Conservation (phyloP, 2,888 invertebrate genomes). For the Macaria notata region DNA sequence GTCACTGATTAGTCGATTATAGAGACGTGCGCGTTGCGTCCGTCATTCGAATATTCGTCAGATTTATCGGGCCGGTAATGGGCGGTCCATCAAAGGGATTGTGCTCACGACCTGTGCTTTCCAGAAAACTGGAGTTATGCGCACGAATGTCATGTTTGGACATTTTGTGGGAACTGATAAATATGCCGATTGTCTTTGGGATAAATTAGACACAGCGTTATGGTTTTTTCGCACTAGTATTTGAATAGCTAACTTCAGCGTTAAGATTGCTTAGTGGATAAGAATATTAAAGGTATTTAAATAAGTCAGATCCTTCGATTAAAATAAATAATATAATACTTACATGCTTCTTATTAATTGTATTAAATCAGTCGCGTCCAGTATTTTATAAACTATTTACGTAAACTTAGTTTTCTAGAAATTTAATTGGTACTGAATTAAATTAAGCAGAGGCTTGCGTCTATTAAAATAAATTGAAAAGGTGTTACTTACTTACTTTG, state of each 20-base stretch:
- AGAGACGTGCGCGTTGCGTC: slow-evolving; percentile 31
- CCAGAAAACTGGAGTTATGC: slow-evolving; percentile 66
- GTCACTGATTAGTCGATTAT: slow-evolving; percentile 55
- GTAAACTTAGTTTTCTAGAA: no score
- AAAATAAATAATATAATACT: no score
- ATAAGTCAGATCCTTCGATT: no score
- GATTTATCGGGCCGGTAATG: slow-evolving; percentile 63
- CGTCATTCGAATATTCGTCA: slow-evolving; percentile 33
- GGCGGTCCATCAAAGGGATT: slow-evolving; percentile 71
- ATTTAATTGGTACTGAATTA: no score
- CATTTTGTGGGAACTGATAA: slow-evolving; percentile 29
- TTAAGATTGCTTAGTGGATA: no score
- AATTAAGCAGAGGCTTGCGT: background rate
- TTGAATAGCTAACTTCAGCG: no score
- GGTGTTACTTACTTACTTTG: slow-evolving; percentile 11
- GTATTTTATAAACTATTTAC: no score
- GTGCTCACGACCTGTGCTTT: slow-evolving; percentile 72
- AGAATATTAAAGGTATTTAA: no score
- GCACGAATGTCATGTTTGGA: slow-evolving; percentile 60
- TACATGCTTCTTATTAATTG: no score
- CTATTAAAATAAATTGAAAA: slow-evolving; percentile 19
- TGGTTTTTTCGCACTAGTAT: no score
- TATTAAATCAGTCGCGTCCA: no score
- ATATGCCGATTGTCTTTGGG: slow-evolving; percentile 26
- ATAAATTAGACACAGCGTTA: slow-evolving; percentile 17